Conservation (phyloP, 1,140 invertebrate genomes). For the Drosophila tsacasi region DNA sequence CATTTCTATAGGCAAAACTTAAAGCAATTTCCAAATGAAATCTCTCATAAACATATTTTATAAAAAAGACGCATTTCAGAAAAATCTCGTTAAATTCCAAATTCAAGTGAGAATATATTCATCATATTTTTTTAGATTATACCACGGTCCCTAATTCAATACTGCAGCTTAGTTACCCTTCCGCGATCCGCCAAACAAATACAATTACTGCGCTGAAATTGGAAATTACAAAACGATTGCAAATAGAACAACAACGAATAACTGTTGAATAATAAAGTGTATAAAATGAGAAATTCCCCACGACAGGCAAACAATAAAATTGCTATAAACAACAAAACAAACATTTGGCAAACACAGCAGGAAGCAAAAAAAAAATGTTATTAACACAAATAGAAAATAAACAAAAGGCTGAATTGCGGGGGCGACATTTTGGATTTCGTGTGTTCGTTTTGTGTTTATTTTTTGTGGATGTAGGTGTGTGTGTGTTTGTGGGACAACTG, state of each 20-base stretch:
- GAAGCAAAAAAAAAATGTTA: constrained; percentile 38
- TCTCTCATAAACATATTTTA: not conserved
- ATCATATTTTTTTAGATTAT: not conserved
- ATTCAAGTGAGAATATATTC: constrained; percentile 1
- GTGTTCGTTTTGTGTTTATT: constrained; percentile 45
- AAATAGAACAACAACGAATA: constrained; percentile 21
- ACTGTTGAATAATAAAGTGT: constrained; percentile 64
- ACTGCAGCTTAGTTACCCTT: constrained; percentile 15
- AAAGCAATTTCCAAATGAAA: not conserved
- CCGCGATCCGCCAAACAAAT: constrained; percentile 6
- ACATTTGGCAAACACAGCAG: constrained; percentile 31
- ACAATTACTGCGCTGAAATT: constrained; percentile 23
- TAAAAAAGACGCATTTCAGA: too few species aligned
- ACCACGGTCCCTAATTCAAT: not conserved
- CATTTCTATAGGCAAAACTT: not conserved
- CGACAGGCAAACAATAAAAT: constrained; percentile 65
- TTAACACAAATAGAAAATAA: constrained; percentile 65
- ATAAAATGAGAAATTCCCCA: constrained; percentile 46
- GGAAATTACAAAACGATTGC: constrained; percentile 16
- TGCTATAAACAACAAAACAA: constrained; percentile 58
- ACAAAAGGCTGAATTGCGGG: constrained; percentile 31
- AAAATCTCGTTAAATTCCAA: not conserved
- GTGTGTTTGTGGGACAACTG: constrained; percentile 8
- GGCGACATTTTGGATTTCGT: constrained; percentile 41
- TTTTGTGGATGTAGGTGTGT: constrained; percentile 4